Base-by-base conservation (phyloP, 35 echinoderm and acorn worm genomes). In the Ophioderma brevispina region DNA sequence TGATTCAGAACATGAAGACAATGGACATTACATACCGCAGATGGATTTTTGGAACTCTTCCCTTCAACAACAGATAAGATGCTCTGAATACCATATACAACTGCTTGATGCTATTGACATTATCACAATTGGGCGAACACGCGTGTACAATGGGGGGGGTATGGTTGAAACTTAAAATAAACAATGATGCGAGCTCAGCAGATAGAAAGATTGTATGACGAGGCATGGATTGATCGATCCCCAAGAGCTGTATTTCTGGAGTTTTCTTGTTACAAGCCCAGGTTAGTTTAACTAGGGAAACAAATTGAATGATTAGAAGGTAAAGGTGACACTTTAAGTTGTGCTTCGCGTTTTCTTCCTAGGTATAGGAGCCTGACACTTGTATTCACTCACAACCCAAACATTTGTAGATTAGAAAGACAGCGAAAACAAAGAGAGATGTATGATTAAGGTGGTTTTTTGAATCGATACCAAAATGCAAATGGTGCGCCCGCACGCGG, bases 121-220 rank as follows among this genome's bases (percentile, higher is more conserved):
- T 32, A 94, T 94, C 36, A 92, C 96, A 0, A 82, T 92, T 34
- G 77, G 92, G 21, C 92, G 92, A 31, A 85, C 85, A 18, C 96
- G 94, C 64, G 84, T 98, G 32, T 98, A 98, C 79, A 70, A 31
- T 19, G 96, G 96, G 23, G 96, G 96, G 96, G 96, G 0, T 98
- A 98, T 82, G 83, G 6, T 55, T 55, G 18, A 87, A 84, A 17
- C 63, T 98, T 21, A 36, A 78, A n/a, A 80, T 64, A 11, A 82
- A 25, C 11, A 79, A 34, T 31, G 39, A 36, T 19, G 28, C 10
- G 1, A n/a, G 33, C 70, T 0, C 33, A 86, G 31, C 38, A 40
- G 0, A 39, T 90, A 18, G 82, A 92, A 28, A 75, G 84, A 46
- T 83, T 98, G 13, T 89, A 84, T 34, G 31, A 90, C 13, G 90